Evolutionary conservation across 1,140 invertebrate genomes (phyloP), one percentile per base, ranked within the genome.

Genomic region (Coptotermes formosanus): DNA sequence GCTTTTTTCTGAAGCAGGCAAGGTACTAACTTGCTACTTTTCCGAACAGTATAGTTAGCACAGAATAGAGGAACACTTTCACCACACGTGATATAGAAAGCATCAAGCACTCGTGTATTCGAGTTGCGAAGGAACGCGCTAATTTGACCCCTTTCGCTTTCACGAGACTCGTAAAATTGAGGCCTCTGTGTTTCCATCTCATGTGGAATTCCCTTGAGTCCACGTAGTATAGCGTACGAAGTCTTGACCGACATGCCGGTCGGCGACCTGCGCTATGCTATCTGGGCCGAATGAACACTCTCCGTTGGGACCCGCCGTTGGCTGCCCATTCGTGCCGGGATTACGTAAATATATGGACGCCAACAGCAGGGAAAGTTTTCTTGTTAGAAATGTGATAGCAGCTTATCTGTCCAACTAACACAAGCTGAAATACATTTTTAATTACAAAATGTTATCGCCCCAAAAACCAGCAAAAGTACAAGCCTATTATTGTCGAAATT

Each of bases 341-440:
- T 75, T 75, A 75, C 64, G 64, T 75, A 75, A 75, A 75, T 75
- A 75, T 30, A n/a, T 75, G n/a, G 64, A 75, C n/a, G 64, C 64
- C n/a, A 75, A 30, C 64, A 75, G 2, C 9, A 30, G 64, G 25
- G 64, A 75, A 75, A 75, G 64, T 75, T 75, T 30, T 75, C 25
- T 75, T 16, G 64, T 75, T 30, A 75, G 64, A 30, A 14, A 75
- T 21, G 16, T 55, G 52, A 55, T 55, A 55, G 52, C 0, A 21
- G n/a, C 30, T 30, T n/a, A 75, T 75, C 64, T 30, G 25, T 64
- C 21, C 19, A 16, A n/a, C 59, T 1, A 64, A 23, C 59, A 75
- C 64, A 75, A 11, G 19, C 7, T 30, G 8, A 11, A 75, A 75
- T 8, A 75, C n/a, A 75, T 11, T 75, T 75, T 30, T 75, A n/a